Percentiles rank a stretch among this genome's conserved stretches.
phyloP scores from a whole-genome alignment of 2,113 vertebrate species.

The Pangasianodon hypophthalmus region DNA sequence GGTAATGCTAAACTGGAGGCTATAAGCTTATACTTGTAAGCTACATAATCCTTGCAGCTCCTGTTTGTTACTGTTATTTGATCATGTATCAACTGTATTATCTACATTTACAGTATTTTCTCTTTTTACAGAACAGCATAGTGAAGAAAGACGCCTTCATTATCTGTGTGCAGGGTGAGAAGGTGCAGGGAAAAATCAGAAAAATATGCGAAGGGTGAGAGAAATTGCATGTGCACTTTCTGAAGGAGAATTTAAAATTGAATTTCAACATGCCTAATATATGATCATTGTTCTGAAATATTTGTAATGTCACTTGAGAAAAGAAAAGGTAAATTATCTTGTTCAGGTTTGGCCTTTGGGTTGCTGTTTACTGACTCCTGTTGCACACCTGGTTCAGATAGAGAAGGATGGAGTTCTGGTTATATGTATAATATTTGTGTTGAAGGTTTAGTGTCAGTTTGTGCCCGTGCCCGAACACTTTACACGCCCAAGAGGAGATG shows the following conservation, averaged over 20 bases:
- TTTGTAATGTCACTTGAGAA: not conserved
- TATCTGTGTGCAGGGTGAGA: conserved; percentile 63
- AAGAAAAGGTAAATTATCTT: not conserved
- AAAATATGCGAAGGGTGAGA: conserved; percentile 65
- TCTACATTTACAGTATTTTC: not conserved
- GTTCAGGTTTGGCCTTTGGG: not conserved
- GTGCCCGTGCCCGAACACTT: conserved; percentile 38
- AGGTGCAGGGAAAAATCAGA: conserved; percentile 57
- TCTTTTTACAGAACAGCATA: conserved; percentile 47
- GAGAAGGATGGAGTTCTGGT: not conserved
- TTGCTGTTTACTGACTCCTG: not conserved
- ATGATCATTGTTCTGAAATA: not conserved
- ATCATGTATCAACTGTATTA: not conserved
- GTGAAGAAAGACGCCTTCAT: conserved; percentile 63
- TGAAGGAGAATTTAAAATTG: not conserved
- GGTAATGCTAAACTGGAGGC: not conserved
- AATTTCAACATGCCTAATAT: not conserved
- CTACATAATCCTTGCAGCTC: not conserved
- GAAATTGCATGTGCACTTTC: not conserved
- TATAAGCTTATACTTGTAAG: not conserved
- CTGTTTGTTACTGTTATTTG: not conserved
- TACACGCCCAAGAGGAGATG: conserved; percentile 54
- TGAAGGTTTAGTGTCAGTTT: conserved; percentile 48
- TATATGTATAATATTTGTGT: not conserved
- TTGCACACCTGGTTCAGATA: not conserved